Conservation (phyloP, 1,140 invertebrate genomes). For the Zophobas atratus region DNA sequence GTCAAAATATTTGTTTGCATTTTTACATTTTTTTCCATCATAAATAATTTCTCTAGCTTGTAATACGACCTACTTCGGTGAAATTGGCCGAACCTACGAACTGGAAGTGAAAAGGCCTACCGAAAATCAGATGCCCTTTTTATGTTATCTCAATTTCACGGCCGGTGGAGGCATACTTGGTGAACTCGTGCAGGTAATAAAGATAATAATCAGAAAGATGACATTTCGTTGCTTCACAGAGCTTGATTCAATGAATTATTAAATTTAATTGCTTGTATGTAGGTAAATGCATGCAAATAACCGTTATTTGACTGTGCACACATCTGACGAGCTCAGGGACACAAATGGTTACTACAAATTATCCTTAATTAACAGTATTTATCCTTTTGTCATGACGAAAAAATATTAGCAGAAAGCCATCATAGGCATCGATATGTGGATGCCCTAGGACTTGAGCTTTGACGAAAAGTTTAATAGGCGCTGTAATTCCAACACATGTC, state of each 20-base stretch:
- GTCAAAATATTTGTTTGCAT: background rate
- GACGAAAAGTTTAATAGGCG: too few relatives aligned
- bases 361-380: too few relatives aligned
- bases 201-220: background rate
- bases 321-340: background rate
- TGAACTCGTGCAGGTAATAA: conserved; percentile 83
- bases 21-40: too few relatives aligned
- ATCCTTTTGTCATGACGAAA: too few relatives aligned
- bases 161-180: conserved; percentile 80
- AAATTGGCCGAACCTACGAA: conserved; percentile 84
- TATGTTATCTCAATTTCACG: conserved; percentile 86
- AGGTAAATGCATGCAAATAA: background rate
- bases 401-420: too few relatives aligned
- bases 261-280: conserved; percentile 11
- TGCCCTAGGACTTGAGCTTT: too few relatives aligned
- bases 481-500: too few relatives aligned
- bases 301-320: background rate
- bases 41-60: conserved; percentile 75
- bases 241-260: conserved; percentile 15
- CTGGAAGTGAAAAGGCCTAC: conserved; percentile 81
- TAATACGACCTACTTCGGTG: conserved; percentile 87
- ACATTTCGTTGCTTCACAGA: background rate
- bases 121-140: conserved; percentile 82
- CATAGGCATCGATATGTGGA: too few relatives aligned
- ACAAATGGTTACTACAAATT: too few relatives aligned